Base-by-base conservation (phyloP, 1,140 invertebrate genomes). In the Eurosta solidaginis region DNA sequence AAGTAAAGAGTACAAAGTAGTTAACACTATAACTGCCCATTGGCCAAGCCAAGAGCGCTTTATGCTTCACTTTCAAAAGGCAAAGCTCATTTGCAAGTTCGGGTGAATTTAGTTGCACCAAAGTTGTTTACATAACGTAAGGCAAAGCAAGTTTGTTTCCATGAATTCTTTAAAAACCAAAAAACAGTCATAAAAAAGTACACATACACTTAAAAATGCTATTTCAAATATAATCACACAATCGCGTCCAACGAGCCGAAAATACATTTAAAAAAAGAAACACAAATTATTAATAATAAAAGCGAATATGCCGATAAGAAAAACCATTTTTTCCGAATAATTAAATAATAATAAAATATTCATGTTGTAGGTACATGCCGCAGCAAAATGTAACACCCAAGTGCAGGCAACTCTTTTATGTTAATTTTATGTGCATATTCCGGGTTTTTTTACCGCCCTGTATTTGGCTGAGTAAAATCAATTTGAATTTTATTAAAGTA, bases 401-500 rank as follows among this genome's bases (percentile, higher is more conserved):
- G n/a, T n/a, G n/a, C n/a, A n/a, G n/a, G n/a, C n/a, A n/a, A n/a
- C n/a, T n/a, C n/a, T n/a, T n/a, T n/a, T n/a, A n/a, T n/a, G n/a
- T n/a, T n/a, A n/a, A n/a, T n/a, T n/a, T n/a, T n/a, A n/a, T n/a
- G n/a, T n/a, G n/a, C n/a, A n/a, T n/a, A n/a, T n/a, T n/a, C n/a
- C n/a, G n/a, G n/a, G 14, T 33, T 6, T 36, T 59, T 12, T 33
- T 36, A 68, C 9, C 33, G n/a, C 33, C 12, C 36, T 17, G 40
- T 14, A 22, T 40, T 68, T 20, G 33, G 33, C 36, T 68, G 59
- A 22, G 12, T 22, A 12, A 68, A 22, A 68, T 68, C 33, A 42
- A 42, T 68, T 68, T 68, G 59, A 68, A 68, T 68, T 68, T 68
- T 33, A 68, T 68, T 68, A 68, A 68, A 68, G 1, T 10, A 7